These are phyloP conservation scores for Erpobdella octoculata DNA, from an alignment of 2,888 invertebrate species.

Conservation along the genomic window DNA sequence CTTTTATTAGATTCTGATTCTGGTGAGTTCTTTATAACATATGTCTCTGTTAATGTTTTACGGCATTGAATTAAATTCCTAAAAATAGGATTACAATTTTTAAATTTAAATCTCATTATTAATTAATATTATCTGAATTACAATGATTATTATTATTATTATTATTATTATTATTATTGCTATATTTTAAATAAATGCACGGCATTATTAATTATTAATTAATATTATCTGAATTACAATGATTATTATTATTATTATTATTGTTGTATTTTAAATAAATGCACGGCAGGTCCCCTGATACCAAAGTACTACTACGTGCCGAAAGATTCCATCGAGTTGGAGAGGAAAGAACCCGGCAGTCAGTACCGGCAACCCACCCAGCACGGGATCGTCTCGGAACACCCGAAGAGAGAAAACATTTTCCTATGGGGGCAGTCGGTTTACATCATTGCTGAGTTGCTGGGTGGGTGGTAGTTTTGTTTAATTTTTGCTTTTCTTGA, in stretches of 20 bases:
- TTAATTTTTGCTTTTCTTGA: neutral
- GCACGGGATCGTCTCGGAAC: conserved; percentile 41
- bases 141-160: neutral
- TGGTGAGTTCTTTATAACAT: neutral
- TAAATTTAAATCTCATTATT: too few relatives aligned
- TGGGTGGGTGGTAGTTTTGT: conserved; percentile 53
- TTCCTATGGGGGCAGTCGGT: conserved; percentile 93
- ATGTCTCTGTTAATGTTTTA: too few relatives aligned
- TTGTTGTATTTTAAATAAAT: neutral
- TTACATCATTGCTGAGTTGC: conserved; percentile 82
- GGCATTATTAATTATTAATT: neutral
- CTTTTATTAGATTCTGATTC: conserved; percentile 57
- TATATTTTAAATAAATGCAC: neutral
- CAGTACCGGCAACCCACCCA: conserved; percentile 62
- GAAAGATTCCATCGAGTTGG: conserved; percentile 65
- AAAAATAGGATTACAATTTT: too few relatives aligned
- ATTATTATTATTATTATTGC: too few relatives aligned
- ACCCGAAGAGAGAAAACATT: conserved; percentile 53
- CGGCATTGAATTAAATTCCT: neutral
- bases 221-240: neutral
- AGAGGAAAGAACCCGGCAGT: conserved; percentile 65
- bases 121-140: too few relatives aligned
- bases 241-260: neutral
- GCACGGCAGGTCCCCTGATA: conserved; percentile 69
- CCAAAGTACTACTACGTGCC: conserved; percentile 88